phyloP scores from a whole-genome alignment of 2,113 vertebrate genomes.

The Turnix velox region DNA sequence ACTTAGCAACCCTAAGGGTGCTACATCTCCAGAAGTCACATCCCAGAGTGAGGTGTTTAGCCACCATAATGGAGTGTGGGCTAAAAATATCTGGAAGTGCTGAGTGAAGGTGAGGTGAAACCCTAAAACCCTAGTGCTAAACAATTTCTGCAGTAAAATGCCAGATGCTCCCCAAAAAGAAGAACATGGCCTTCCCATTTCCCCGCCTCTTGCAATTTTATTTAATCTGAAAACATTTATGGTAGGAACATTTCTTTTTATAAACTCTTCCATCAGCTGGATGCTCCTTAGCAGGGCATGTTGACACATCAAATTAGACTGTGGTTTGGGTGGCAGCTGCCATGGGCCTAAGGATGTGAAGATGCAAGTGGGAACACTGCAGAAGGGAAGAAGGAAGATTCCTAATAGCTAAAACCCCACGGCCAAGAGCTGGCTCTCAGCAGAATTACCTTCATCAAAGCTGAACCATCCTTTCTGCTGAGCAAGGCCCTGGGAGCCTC shows the following conservation, averaged over 20 bases:
- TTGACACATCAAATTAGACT: slow-evolving; percentile 4
- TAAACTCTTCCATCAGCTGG: neutral
- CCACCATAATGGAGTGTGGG: fast-evolving
- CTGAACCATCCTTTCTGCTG: neutral
- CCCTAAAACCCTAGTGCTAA: neutral
- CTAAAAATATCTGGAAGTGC: neutral
- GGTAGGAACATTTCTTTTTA: slow-evolving; percentile 2
- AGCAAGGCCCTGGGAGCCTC: neutral
- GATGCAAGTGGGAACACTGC: neutral
- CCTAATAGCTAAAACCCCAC: neutral
- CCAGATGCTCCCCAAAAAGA: neutral
- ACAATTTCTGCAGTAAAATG: fast-evolving
- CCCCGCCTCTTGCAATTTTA: neutral
- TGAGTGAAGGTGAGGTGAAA: neutral
- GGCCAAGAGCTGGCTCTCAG: neutral
- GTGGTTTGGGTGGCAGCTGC: slow-evolving; percentile 26
- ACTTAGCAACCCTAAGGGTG: neutral
- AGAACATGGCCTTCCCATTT: neutral
- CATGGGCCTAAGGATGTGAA: neutral
- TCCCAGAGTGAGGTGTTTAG: neutral
- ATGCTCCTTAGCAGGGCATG: neutral
- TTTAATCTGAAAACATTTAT: neutral
- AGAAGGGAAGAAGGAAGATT: neutral
- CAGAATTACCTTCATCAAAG: slow-evolving; percentile 6
- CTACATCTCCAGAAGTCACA: fast-evolving